These are phyloP conservation scores for Ivindomyrus marchei DNA, from an alignment of 2,113 vertebrate species.

Conservation along the genomic window DNA sequence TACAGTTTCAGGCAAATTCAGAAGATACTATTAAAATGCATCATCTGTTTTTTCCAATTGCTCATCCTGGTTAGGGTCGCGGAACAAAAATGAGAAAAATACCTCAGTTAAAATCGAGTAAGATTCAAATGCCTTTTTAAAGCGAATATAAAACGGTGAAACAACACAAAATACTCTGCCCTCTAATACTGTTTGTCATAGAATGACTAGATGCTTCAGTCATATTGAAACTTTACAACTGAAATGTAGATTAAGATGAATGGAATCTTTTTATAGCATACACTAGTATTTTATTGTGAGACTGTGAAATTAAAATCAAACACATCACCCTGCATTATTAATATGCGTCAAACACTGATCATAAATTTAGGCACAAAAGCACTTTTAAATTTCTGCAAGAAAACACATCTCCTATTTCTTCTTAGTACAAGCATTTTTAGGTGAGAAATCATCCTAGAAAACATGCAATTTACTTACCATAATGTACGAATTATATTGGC, in stretches of 20 bases:
- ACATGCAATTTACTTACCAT: conserved; percentile 2
- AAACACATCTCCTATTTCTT: neutral
- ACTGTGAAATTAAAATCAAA: neutral
- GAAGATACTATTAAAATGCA: neutral
- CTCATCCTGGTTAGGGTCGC: neutral
- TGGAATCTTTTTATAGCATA: neutral
- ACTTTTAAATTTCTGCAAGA: neutral
- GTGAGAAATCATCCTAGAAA: neutral
- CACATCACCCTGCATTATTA: neutral
- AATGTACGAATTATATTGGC: neutral
- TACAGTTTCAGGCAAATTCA: neutral
- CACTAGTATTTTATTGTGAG: neutral
- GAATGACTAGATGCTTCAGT: neutral
- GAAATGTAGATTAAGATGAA: neutral
- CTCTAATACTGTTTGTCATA: neutral
- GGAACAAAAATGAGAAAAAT: neutral
- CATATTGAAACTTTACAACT: neutral
- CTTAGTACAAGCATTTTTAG: neutral
- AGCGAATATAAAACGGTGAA: neutral
- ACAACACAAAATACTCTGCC: neutral
- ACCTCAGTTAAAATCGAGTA: neutral
- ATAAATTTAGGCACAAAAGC: neutral
- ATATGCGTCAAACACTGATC: neutral
- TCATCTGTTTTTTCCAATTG: neutral
- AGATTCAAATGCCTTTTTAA: neutral